Base-by-base conservation (phyloP, 2,888 invertebrate genomes). In the Drosophila aldrichi region DNA sequence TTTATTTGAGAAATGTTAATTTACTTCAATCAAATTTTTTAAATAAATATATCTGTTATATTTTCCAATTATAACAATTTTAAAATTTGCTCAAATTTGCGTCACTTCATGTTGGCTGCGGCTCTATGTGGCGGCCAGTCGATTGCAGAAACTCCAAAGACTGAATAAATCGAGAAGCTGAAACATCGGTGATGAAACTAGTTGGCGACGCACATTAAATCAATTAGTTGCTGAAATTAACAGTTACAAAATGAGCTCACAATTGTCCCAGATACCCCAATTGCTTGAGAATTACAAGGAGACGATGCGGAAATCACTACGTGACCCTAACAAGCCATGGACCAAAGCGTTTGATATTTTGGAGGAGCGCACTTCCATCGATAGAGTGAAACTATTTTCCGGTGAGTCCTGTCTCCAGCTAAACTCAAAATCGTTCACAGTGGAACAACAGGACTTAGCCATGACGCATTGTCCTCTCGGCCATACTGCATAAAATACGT, bases 311-410 rank as follows among this genome's bases (percentile, higher is more conserved):
- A 94, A 94, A 74, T 93, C 94, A 32, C 93, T 97, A 51, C 93
- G 93, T 57, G 97, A 97, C 92, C 94, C 94, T 65, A 94, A 93
- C 69, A 96, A 96, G 90, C 96, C 96, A 55, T 97, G 96, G 96
- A 94, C 95, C 5, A 94, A 94, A 85, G 92, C 94, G 77, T 95
- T 97, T 74, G 95, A 94, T 29, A 91, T 93, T 72, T 94, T 95
- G 7, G 98, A 98, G 92, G 92, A 94, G 77, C 96, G 95, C 91
- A 95, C 96, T 82, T 96, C 96, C 87, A 93, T 97, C 56, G 95
- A 95, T 90, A 94, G 97, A 82, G 92, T 96, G 32, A 97, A 97
- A 92, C 83, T 97, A 82, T 97, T 96, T 93, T 90, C 95, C 79
- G 97, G 97, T 97, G 94, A 94, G 95, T 92, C 25, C 61, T 40